Conservation (phyloP, 2,797 vertebrate genomes). For the Pangasius sanitwongsei region DNA sequence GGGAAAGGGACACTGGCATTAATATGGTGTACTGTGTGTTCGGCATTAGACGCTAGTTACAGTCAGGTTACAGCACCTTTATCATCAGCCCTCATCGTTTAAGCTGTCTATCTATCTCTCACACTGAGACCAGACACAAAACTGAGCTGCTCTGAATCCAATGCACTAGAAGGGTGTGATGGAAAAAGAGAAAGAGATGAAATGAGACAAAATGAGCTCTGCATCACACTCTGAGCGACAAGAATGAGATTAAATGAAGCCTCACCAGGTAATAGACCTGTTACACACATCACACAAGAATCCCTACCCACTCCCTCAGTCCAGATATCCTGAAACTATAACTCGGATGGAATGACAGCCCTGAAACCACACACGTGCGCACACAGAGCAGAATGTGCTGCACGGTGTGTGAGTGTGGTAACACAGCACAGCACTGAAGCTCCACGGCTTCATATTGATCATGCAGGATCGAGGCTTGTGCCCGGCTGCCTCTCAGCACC, state of each 20-base stretch:
- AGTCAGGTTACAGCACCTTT: conserved; percentile 51
- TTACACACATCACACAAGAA: conserved; percentile 12
- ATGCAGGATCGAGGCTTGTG: conserved; percentile 15
- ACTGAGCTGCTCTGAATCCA: neutral
- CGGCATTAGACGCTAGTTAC: neutral
- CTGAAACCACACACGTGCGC: neutral
- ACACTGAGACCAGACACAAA: conserved; percentile 6
- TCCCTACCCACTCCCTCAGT: neutral
- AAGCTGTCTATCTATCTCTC: neutral
- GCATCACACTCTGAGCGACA: neutral
- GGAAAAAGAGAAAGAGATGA: neutral
- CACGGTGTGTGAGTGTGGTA: conserved; percentile 14
- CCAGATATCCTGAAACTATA: conserved; percentile 11
- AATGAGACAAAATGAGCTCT: neutral
- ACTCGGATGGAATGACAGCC: conserved; percentile 6
- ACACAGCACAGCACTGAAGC: conserved; percentile 11
- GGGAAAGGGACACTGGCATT: neutral
- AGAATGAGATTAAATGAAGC: neutral
- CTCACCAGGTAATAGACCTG: conserved; percentile 25
- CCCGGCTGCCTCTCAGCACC: conserved; percentile 30
- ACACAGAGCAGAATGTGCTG: neutral
- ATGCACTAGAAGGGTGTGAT: neutral
- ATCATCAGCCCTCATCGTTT: conserved; percentile 58
- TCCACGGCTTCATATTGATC: conserved; percentile 32
- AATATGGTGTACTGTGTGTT: neutral